Evolutionary conservation across 2,113 vertebrate genomes (phyloP).

Genomic region (Passerina amoena): DNA sequence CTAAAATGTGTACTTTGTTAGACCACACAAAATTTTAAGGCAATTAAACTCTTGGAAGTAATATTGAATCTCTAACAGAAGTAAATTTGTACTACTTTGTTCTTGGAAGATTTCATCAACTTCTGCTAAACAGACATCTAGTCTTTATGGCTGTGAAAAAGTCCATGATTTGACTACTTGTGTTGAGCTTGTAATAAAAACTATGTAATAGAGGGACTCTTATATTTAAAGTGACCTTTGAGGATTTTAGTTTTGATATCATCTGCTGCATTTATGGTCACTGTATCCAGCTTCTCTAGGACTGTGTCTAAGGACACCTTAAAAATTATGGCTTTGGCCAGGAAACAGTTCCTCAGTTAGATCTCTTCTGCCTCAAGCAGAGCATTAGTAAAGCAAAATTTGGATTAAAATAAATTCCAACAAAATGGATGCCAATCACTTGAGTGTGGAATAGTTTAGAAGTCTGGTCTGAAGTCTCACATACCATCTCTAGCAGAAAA

Average conservation of each 20-base stretch:
- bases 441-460: neutral
- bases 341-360: neutral
- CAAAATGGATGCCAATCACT: neutral
- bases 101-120: neutral
- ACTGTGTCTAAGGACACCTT: neutral
- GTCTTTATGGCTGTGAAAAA: neutral
- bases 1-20: neutral
- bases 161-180: neutral
- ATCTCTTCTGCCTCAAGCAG: neutral
- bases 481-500: neutral
- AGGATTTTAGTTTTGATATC: neutral
- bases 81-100: neutral
- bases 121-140: neutral
- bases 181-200: neutral
- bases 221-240: neutral
- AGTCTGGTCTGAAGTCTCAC: neutral
- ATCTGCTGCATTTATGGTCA: neutral
- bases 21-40: neutral
- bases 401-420: neutral
- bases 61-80: neutral
- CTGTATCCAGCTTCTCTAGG: neutral
- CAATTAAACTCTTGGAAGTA: neutral
- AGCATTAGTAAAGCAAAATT: neutral
- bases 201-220: neutral
- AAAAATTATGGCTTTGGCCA: neutral